Conservation (phyloP, 2,797 vertebrate genomes). For the Anabas testudineus region DNA sequence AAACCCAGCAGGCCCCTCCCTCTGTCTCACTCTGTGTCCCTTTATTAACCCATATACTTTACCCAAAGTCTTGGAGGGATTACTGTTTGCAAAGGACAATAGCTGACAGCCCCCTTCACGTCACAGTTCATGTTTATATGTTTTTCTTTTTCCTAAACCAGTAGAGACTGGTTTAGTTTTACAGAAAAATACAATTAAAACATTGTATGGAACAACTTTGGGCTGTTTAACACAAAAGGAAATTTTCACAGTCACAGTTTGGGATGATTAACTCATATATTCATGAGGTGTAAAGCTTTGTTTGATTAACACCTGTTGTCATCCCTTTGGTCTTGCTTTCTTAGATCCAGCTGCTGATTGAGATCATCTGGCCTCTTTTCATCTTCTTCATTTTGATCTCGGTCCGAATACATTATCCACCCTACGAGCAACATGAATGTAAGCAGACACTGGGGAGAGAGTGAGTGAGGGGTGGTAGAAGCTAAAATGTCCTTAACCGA, state of each 20-base stretch:
- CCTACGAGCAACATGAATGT: conserved; percentile 98
- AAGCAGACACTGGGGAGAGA: conserved; percentile 69
- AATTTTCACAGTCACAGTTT: neutral
- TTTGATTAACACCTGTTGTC: conserved; percentile 7
- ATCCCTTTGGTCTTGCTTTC: conserved; percentile 25
- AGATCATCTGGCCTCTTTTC: conserved; percentile 97
- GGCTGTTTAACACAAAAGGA: neutral
- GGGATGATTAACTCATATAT: conserved; percentile 2
- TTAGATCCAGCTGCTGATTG: conserved; percentile 94
- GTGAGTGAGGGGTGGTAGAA: neutral
- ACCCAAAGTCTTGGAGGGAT: conserved; percentile 50
- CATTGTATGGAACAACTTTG: neutral
- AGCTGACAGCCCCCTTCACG: conserved; percentile 12
- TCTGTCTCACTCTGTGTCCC: conserved; percentile 34
- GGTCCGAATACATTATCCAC: conserved; percentile 93
- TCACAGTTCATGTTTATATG: neutral
- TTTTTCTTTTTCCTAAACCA: neutral
- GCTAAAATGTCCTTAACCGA: neutral
- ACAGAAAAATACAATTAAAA: neutral
- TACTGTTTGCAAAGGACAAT: conserved; percentile 41
- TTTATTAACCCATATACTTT: conserved; percentile 69
- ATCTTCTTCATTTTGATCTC: conserved; percentile 99
- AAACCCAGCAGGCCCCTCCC: conserved; percentile 52
- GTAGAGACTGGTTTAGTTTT: conserved; percentile 3
- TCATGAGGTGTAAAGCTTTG: neutral